A percentile compares a stretch with the other conserved stretches of the same genome.
phyloP scores from a whole-genome alignment of 1,140 invertebrate species.

The Caenorhabditis remanei region DNA sequence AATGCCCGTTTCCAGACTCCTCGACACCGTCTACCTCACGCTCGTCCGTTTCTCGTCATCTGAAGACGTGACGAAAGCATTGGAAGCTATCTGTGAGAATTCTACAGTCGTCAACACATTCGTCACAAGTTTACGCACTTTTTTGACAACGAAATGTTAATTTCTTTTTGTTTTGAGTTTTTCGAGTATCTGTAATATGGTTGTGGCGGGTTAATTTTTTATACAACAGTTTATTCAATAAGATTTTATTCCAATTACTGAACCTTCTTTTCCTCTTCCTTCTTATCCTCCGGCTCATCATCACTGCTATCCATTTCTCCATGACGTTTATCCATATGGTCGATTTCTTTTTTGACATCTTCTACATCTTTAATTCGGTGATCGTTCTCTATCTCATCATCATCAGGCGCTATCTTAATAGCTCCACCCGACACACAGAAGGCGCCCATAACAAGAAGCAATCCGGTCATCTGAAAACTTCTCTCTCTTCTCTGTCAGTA shows the following conservation, averaged over 20 bases:
- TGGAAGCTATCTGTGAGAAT: slow-evolving; percentile 26
- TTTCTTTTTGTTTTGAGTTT: not conserved
- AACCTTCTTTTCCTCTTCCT: not conserved
- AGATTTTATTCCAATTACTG: not conserved
- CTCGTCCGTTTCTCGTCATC: slow-evolving; percentile 17
- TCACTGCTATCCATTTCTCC: slow-evolving; percentile 8
- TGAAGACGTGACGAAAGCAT: slow-evolving; percentile 30
- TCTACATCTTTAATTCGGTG: slow-evolving; percentile 60
- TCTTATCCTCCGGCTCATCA: not conserved
- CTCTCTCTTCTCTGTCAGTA: not conserved
- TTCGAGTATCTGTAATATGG: no score
- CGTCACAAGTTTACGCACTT: not conserved
- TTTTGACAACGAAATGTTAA: slow-evolving; percentile 27
- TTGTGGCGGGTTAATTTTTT: no score
- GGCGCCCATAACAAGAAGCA: slow-evolving; percentile 27
- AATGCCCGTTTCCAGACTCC: not conserved
- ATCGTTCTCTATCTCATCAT: slow-evolving; percentile 58
- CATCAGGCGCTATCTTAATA: slow-evolving; percentile 17
- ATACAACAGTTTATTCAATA: no score
- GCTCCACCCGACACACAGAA: slow-evolving; percentile 45
- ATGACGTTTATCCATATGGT: slow-evolving; percentile 45
- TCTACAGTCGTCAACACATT: slow-evolving; percentile 36
- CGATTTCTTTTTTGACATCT: slow-evolving; percentile 49
- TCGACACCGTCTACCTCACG: slow-evolving; percentile 23
- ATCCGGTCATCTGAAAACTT: slow-evolving; percentile 37